Base-by-base conservation (phyloP, 2,888 invertebrate species). In the Lypha dubia region DNA sequence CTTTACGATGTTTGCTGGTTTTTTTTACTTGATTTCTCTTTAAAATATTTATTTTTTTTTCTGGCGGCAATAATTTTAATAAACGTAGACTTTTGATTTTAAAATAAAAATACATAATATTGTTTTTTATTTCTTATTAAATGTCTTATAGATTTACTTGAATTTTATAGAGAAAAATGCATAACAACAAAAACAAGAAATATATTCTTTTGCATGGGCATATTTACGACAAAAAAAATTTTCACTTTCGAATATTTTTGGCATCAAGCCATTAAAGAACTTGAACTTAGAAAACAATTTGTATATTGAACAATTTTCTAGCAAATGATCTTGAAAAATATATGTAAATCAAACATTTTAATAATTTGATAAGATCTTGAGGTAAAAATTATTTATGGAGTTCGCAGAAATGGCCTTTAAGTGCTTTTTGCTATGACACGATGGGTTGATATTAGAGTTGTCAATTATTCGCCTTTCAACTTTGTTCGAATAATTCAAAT, bases 271-370 rank as follows among this genome's bases (percentile, higher is more conserved):
- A 80, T 46, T 28, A 17, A 44, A 68, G 68, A 81, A 75, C 80
- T 74, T 81, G 80, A 81, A 81, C 80, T 81, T 73, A 73, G 6
- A 17, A 58, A 28, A 20, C n/a, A 56, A 49, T 67, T 68, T 58
- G 6, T 46, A 62, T 49, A 24, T 58, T 56, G 13, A 58, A 58
- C 46, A 20, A n/a, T 56, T 79, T 73, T 79, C 62, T 77, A 70
- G 79, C 49, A 58, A 56, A 79, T 79, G 79, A 76, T 56, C 70
- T 82, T 76, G 76, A 76, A 73, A 73, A 71, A 46, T n/a, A n/a
- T n/a, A n/a, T n/a, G n/a, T n/a, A n/a, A n/a, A n/a, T n/a, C n/a
- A n/a, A n/a, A 15, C 53, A 53, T 53, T 17, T 2, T 49, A 17
- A 20, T 9, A 9, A 8, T 9, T 62, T 62, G 3, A 58, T 53